Percentiles rank a stretch among this genome's conserved stretches.
Conservation (phyloP, 2,113 vertebrate genomes). For the Trogon melanurus region DNA sequence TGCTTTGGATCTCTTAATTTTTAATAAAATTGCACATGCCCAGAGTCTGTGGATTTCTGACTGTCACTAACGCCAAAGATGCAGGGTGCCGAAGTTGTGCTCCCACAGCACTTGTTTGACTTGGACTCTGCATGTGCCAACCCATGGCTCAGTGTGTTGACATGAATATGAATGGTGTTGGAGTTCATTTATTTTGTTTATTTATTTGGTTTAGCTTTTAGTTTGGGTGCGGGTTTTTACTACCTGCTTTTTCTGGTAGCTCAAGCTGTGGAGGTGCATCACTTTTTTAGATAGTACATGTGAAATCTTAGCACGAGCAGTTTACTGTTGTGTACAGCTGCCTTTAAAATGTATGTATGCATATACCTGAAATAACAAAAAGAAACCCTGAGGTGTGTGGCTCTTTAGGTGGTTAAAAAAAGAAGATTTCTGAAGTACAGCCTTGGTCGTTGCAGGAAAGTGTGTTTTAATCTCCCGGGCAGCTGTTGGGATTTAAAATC, state of each 20-base stretch:
- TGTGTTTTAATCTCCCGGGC: neutral
- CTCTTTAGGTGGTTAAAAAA: neutral
- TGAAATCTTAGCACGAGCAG: neutral
- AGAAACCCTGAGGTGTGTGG: neutral
- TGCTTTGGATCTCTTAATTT: constrained; percentile 29
- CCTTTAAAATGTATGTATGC: neutral
- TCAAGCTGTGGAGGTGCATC: neutral
- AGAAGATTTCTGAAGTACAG: neutral
- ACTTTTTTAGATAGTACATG: neutral
- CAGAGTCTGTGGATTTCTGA: neutral
- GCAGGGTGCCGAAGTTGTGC: neutral
- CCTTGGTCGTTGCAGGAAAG: neutral
- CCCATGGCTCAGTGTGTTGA: neutral
- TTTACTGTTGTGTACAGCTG: neutral
- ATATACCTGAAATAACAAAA: neutral
- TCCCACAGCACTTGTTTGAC: neutral
- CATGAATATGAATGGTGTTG: rapidly evolving
- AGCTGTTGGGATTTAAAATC: neutral
- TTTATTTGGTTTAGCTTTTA: neutral
- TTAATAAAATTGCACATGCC: neutral
- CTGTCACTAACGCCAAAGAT: neutral
- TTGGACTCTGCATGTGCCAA: neutral
- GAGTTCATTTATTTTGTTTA: neutral
- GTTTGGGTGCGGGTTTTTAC: neutral
- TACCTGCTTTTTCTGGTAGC: neutral